These are phyloP conservation scores for Cremastinae sp. DNA, from an alignment of 2,888 invertebrate genomes.

Conservation along the genomic window DNA sequence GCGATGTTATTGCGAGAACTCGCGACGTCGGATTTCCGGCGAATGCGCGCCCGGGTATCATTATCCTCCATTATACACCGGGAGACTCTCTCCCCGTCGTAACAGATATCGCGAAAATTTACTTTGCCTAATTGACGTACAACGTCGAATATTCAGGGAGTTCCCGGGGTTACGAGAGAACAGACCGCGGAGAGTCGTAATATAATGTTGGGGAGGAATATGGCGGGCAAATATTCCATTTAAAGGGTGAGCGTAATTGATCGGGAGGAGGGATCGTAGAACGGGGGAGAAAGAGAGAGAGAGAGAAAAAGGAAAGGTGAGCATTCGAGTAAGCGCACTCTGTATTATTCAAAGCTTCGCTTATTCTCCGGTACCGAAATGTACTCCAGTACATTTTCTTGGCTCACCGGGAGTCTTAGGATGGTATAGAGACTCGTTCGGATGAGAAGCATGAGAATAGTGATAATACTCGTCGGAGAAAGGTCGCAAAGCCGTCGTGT, in stretches of 20 bases:
- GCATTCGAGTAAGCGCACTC: slow-evolving; percentile 8
- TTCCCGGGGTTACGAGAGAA: no score
- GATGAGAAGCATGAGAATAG: slow-evolving; percentile 32
- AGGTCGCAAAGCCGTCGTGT: slow-evolving; percentile 31
- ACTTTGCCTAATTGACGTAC: slow-evolving; percentile 46
- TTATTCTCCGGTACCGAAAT: neutral
- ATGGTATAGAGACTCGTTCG: slow-evolving; percentile 36
- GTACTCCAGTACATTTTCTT: slow-evolving; percentile 26
- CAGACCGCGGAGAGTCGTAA: neutral
- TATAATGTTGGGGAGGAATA: neutral
- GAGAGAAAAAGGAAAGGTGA: neutral
- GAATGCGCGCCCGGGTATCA: neutral
- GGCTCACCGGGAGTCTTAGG: neutral
- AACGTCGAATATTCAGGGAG: slow-evolving; percentile 18
- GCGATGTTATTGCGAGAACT: neutral
- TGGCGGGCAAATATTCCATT: neutral
- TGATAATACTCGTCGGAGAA: slow-evolving; percentile 24
- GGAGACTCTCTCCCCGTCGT: no score
- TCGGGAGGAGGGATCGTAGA: neutral
- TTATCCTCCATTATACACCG: slow-evolving; percentile 8
- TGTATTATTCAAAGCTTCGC: slow-evolving; percentile 38
- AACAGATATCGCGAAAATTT: slow-evolving; percentile 29
- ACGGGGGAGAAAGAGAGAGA: no score
- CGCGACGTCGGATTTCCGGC: neutral
- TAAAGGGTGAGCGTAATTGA: slow-evolving; percentile 15